Base-by-base conservation (phyloP, 2,113 vertebrate species). In the Pluvianellus socialis region DNA sequence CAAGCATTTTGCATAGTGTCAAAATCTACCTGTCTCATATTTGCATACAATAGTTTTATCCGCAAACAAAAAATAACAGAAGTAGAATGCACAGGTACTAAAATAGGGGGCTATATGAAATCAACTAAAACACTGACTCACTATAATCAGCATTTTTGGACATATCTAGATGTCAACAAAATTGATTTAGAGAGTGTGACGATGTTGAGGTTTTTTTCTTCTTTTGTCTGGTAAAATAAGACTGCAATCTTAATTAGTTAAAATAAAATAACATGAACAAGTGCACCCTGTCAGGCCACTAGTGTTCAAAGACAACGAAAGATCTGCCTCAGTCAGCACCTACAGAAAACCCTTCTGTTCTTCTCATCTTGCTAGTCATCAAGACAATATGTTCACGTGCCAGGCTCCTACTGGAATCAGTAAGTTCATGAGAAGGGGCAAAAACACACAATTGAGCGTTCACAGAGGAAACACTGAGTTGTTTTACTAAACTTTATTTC, bases 341-440 rank as follows among this genome's bases (percentile, higher is more conserved):
- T 47, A 50, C 1, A 27, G 62, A 75, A 96, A 76, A 44, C 4
- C 45, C 44, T 72, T 55, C 40, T 55, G 40, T 59, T 79, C 56
- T 26, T 85, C 30, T 33, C 40, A 35, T 2, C 40, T 10, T 76
- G 33, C 44, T 62, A 44, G 23, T 33, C 62, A 33, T 50, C 52
- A 62, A 23, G 42, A 50, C 33, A 74, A 7, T 3, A 18, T 4
- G 9, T 66, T 65, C 28, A 16, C 0, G 0, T 66, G 35, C 47
- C 68, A 76, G 65, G 21, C 66, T 88, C 33, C 74, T 73, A 7
- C 26, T 16, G 32, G 38, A n/a, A 91, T 40, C 53, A 74, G 2
- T 5, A 56, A 81, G 10, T 2, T 2, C 35, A 28, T 1, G 7
- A 66, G 7, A 0, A 0, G n/a, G 42, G 24, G 40, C 23, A 86